Evolutionary conservation across 2,113 vertebrate genomes (phyloP), one percentile per base, ranked within the genome.

Genomic region (Chitala chitala): DNA sequence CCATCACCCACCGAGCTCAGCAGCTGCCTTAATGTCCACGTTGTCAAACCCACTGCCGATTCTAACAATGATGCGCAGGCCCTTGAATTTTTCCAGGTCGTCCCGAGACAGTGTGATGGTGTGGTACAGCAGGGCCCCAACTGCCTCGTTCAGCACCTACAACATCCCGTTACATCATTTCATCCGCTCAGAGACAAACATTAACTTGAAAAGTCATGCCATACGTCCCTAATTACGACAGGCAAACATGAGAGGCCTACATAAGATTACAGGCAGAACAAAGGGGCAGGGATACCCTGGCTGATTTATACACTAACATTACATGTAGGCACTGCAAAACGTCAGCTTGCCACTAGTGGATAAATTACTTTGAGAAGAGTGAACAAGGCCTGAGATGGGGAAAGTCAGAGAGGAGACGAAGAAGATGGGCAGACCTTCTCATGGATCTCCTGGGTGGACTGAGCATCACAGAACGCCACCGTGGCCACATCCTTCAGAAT

Each of bases 371-470:
- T n/a, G n/a, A n/a, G n/a, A n/a, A n/a, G n/a, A n/a, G n/a, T n/a
- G n/a, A n/a, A n/a, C n/a, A n/a, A n/a, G n/a, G n/a, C n/a, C n/a
- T n/a, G n/a, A n/a, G n/a, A n/a, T n/a, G n/a, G n/a, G n/a, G n/a
- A n/a, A n/a, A n/a, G n/a, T n/a, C n/a, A n/a, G n/a, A n/a, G n/a
- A n/a, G n/a, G n/a, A n/a, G n/a, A n/a, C n/a, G n/a, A 48, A 13
- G 38, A 20, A 55, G 15, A 55, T n/a, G n/a, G 15, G 7, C 53
- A n/a, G 53, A 95, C 94, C 92, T 95, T 95, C 85, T 95, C 94
- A 7, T 95, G 94, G 71, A 95, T 95, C 88, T 95, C 94, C 89
- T 95, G 94, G 85, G 94, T 95, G 75, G 93, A 95, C 83, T 95
- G 94, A 77, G 94, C 94, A 50, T 95, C 94, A 29, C 94, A 95